Conservation (phyloP, 1,140 invertebrate genomes). For the Drosophila punjabiensis region DNA sequence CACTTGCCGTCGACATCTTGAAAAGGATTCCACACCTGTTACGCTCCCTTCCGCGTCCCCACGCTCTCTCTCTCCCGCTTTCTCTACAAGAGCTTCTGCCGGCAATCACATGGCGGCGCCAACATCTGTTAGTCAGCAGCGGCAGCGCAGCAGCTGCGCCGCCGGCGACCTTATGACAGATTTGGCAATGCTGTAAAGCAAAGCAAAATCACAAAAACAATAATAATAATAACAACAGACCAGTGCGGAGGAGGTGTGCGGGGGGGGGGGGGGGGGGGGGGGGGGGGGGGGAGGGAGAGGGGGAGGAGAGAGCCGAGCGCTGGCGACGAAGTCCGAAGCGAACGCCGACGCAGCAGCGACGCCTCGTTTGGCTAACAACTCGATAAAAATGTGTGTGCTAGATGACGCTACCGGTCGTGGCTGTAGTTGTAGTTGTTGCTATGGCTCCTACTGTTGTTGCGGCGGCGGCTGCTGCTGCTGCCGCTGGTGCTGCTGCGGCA, state of each 20-base stretch:
- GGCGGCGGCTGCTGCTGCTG: constrained; percentile 26
- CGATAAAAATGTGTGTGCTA: constrained; percentile 79
- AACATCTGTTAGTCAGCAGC: constrained; percentile 50
- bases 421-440: constrained; percentile 31
- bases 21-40: constrained; percentile 30
- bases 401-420: constrained; percentile 73
- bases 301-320: constrained; percentile 6
- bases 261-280: neutral
- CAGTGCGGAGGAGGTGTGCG: neutral
- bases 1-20: constrained; percentile 19
- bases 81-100: constrained; percentile 23
- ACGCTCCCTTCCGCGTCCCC: neutral
- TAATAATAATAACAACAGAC: constrained; percentile 37
- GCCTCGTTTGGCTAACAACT: constrained; percentile 65
- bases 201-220: constrained; percentile 34
- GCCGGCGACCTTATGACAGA: constrained; percentile 62
- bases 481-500: constrained; percentile 37
- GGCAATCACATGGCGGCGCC: constrained; percentile 39
- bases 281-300: neutral
- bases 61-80: neutral
- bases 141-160: constrained; percentile 41
- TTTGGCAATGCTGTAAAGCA: constrained; percentile 61
- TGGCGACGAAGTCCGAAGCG: constrained; percentile 24
- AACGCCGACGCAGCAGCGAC: constrained; percentile 51
- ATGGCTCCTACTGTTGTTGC: constrained; percentile 21